Percentiles rank a stretch among this genome's conserved stretches.
These are phyloP conservation scores for Paraescarpia echinospica DNA, from an alignment of 1,140 invertebrate genomes.

Conservation along the genomic window DNA sequence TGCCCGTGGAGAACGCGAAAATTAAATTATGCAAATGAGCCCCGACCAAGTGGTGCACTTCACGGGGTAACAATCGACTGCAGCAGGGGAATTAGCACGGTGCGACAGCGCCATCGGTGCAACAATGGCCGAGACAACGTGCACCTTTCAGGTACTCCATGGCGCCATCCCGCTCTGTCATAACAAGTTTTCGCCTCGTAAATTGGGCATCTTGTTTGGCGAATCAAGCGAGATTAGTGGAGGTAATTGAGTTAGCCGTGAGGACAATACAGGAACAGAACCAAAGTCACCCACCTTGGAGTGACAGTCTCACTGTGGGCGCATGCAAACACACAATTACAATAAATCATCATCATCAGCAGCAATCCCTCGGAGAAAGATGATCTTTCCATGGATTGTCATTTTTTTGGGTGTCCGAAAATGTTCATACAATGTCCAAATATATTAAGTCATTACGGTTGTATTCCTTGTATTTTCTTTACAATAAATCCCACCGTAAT, in stretches of 20 bases:
- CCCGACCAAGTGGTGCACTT: neutral
- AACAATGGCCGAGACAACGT: neutral
- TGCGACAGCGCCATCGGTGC: neutral
- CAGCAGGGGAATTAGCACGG: neutral
- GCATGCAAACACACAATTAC: too few relatives aligned
- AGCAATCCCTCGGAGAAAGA: too few relatives aligned
- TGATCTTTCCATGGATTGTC: too few relatives aligned
- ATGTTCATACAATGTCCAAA: too few relatives aligned
- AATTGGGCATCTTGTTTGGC: neutral
- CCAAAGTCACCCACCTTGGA: neutral
- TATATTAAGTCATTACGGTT: too few relatives aligned
- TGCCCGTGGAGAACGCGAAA: neutral
- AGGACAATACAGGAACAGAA: neutral
- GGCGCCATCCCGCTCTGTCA: neutral
- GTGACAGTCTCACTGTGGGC: neutral
- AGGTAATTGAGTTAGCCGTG: neutral
- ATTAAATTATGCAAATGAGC: neutral
- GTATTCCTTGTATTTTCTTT: too few relatives aligned
- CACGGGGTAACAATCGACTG: neutral
- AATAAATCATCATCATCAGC: too few relatives aligned
- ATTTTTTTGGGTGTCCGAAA: too few relatives aligned
- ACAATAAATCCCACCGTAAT: too few relatives aligned
- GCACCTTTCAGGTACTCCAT: neutral
- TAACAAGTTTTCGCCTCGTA: constrained; percentile 5
- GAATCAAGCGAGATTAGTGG: neutral